Base-by-base conservation (phyloP, 2,113 vertebrate species). In the Nannospalax galili region DNA sequence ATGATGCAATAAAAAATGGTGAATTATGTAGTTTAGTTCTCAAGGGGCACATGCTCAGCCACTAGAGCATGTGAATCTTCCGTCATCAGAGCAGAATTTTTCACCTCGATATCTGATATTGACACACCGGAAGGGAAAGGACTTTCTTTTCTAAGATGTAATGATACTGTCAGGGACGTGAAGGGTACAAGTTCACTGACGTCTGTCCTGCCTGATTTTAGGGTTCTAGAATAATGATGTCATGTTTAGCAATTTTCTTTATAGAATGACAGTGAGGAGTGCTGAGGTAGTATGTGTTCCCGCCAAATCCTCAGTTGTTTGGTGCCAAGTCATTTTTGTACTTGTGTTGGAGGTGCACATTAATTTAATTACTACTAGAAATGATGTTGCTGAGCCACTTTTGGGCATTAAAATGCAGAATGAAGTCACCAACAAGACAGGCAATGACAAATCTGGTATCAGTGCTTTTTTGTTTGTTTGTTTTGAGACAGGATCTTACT, bases 221-320 rank as follows among this genome's bases (percentile, higher is more conserved):
- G 42, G 2, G 86, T 85, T 87, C 22, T 78, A 6, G 14, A 89
- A 75, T 48, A 26, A 60, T 89, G 40, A 42, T 40, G 7, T 28
- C 42, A 37, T 67, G 30, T 1, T 79, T 7, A 60, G 85, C 3
- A 42, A 17, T 6, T 52, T 90, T 26, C 40, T 0, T 69, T 69
- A 15, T 4, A 79, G n/a, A 82, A 22, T 4, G 84, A 45, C 9
- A 92, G 22, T 58, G 3, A 74, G 4, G 2, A 5, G 84, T 73
- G 20, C 3, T 2, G 5, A 80, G 92, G 77, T 37, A 7, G 52
- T 28, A 0, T 0, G 0, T 3, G 1, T 72, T 88, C 3, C 48
- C 82, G 9, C 8, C 48, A 48, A 8, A 85, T 1, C 0, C 0
- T 72, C 92, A 91, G 19, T n/a, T 86, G 24, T 40, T 28, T 85